phyloP scores from a whole-genome alignment of 2,888 invertebrate species.

The Cacoxenus indagator region DNA sequence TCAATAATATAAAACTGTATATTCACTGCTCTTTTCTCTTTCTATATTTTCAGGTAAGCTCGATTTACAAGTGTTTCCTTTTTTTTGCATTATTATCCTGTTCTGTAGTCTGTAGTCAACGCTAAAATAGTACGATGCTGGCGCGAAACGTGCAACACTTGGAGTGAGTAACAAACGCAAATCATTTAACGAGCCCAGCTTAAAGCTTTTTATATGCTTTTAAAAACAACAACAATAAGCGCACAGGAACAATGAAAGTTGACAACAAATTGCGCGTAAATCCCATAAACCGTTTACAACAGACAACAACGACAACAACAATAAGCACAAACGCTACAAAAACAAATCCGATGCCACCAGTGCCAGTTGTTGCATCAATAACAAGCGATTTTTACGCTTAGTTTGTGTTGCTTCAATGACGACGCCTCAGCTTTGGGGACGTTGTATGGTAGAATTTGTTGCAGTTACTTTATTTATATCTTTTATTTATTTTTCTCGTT shows the following conservation, averaged over 20 bases:
- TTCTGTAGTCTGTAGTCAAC: slow-evolving; percentile 24
- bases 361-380: slow-evolving; percentile 55
- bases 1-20: slow-evolving; percentile 49
- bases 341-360: not conserved
- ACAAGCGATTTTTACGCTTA: slow-evolving; percentile 59
- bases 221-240: slow-evolving; percentile 23
- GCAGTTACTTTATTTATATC: too few relatives aligned
- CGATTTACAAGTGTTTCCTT: slow-evolving; percentile 46
- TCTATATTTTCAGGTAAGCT: slow-evolving; percentile 60
- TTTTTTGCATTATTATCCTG: slow-evolving; percentile 23
- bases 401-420: slow-evolving; percentile 1
- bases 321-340: slow-evolving; percentile 19
- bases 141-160: slow-evolving; percentile 27
- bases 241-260: slow-evolving; percentile 53
- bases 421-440: too few relatives aligned
- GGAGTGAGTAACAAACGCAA: slow-evolving; percentile 53
- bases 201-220: slow-evolving; percentile 57
- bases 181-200: slow-evolving; percentile 62
- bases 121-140: slow-evolving; percentile 22
- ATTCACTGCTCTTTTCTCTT: slow-evolving; percentile 29
- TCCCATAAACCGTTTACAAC: slow-evolving; percentile 66
- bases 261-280: slow-evolving; percentile 65
- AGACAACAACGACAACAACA: slow-evolving; percentile 44
- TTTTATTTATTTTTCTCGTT: too few relatives aligned
- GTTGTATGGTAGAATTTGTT: too few relatives aligned